A percentile compares a stretch with the other conserved stretches of the same genome.
phyloP scores from a whole-genome alignment of 64 coral and sea anemone species.

The Orbicella faveolata region DNA sequence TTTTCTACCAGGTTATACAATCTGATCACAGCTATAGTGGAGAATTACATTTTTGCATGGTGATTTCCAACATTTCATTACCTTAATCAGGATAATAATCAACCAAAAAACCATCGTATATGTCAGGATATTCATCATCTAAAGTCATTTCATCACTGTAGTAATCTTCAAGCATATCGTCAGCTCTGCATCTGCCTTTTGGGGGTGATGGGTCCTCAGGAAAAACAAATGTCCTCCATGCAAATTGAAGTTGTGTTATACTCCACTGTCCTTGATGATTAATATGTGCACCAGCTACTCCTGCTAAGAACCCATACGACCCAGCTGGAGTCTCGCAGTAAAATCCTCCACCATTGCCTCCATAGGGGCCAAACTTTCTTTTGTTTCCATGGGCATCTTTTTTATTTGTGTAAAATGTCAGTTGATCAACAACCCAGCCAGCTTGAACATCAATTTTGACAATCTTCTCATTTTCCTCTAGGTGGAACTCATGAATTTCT shows the following conservation, averaged over 20 bases:
- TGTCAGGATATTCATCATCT: too few relatives aligned
- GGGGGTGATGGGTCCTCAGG: constrained; percentile 20
- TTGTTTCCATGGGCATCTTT: constrained; percentile 22
- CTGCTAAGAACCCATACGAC: constrained; percentile 60
- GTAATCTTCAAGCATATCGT: not conserved
- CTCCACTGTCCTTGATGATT: constrained; percentile 57
- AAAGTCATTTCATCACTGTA: not conserved
- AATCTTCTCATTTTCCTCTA: constrained; percentile 73
- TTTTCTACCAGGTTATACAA: too few relatives aligned
- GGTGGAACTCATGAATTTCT: constrained; percentile 54
- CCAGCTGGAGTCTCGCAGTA: constrained; percentile 23
- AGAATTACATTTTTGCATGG: too few relatives aligned
- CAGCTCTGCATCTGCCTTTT: not conserved
- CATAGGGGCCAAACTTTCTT: constrained; percentile 67
- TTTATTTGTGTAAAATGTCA: constrained; percentile 82
- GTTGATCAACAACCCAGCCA: constrained; percentile 84
- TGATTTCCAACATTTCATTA: too few relatives aligned
- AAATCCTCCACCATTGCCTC: constrained; percentile 61
- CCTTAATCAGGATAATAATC: too few relatives aligned
- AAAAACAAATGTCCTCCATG: constrained; percentile 58
- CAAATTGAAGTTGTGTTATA: constrained; percentile 75
- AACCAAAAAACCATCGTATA: too few relatives aligned
- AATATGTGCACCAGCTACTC: constrained; percentile 60
- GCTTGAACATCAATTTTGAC: constrained; percentile 53
- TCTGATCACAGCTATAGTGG: too few relatives aligned